Evolutionary conservation across 2,888 invertebrate genomes (phyloP), one percentile per base, ranked within the genome.

Genomic region (Apodemia mormo): DNA sequence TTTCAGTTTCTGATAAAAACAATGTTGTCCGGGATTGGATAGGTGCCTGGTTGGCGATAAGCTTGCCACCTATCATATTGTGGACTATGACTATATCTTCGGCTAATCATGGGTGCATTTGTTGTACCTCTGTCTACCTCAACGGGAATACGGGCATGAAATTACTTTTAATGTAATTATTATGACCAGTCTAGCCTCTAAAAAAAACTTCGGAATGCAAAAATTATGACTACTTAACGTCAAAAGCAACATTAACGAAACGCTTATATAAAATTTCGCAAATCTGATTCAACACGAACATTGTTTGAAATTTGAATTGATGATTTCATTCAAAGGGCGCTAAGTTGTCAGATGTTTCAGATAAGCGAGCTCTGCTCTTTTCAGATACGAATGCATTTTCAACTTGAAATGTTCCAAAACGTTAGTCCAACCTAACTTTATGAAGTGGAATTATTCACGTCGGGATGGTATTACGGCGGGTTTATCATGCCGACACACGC

Each of bases 371-470:
- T 52, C 68, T 72, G 76, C 71, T 70, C 69, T 74, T 70, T 70
- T 69, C 66, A 75, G 75, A 75, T 71, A 74, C 74, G 74, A 70
- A 73, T 77, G 76, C 75, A 76, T 75, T 76, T 71, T 69, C 69
- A 73, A 73, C 71, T 72, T 68, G 66, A 65, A 72, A 67, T 49
- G 72, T 70, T 69, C 45, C 66, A 72, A 75, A 80, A 71, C 78
- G 81, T 83, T 83, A 83, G 79, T 81, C 61, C 61, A 10, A 12
- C 33, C 61, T 61, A 58, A 61, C 61, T 61, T 61, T 61, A 61
- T 61, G 33, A 61, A 61, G 61, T 61, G 61, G 61, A 61, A 61
- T 61, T 61, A 61, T 61, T 61, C 61, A 61, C 33, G 61, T 37
- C 61, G 33, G 58, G 37, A 30, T 30, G 58, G 61, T 14, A 37